These are phyloP conservation scores for Calliopsis andreniformis DNA, from an alignment of 1,140 invertebrate species.

Conservation along the genomic window DNA sequence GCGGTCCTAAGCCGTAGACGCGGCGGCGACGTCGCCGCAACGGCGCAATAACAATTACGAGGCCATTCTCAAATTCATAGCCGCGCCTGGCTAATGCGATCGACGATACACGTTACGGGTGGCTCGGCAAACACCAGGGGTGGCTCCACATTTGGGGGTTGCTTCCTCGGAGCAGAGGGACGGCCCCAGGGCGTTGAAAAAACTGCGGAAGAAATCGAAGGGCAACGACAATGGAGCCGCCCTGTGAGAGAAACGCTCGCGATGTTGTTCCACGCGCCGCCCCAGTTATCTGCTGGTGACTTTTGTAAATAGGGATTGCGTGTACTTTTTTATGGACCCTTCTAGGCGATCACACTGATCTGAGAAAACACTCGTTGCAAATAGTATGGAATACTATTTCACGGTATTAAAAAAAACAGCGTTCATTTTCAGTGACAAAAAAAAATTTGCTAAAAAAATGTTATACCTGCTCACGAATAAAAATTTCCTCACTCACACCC, in stretches of 20 bases:
- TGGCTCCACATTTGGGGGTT: slow-evolving; percentile 16
- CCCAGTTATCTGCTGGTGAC: slow-evolving; percentile 80
- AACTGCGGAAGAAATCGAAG: slow-evolving; percentile 49
- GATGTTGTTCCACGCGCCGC: slow-evolving; percentile 62
- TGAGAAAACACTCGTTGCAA: no score
- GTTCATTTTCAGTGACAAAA: no score
- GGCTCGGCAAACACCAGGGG: slow-evolving; percentile 73
- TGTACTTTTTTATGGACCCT: slow-evolving; percentile 52
- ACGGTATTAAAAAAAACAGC: no score
- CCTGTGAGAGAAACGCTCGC: slow-evolving; percentile 74
- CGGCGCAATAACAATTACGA: slow-evolving; percentile 54
- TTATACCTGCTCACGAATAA: no score
- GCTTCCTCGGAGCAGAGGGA: slow-evolving; percentile 29
- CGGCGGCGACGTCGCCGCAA: slow-evolving; percentile 38
- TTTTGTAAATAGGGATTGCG: slow-evolving; percentile 76
- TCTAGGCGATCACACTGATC: no score
- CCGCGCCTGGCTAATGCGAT: slow-evolving; percentile 71
- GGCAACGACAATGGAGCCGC: slow-evolving; percentile 73
- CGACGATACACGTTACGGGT: slow-evolving; percentile 76
- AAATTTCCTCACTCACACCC: no score
- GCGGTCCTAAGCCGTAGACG: slow-evolving; percentile 16
- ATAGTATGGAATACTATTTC: no score
- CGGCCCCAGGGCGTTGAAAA: slow-evolving; percentile 37
- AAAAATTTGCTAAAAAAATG: no score
- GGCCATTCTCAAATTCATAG: slow-evolving; percentile 69